Base-by-base conservation (phyloP, 2,797 vertebrate genomes). In the Astyanax mexicanus region DNA sequence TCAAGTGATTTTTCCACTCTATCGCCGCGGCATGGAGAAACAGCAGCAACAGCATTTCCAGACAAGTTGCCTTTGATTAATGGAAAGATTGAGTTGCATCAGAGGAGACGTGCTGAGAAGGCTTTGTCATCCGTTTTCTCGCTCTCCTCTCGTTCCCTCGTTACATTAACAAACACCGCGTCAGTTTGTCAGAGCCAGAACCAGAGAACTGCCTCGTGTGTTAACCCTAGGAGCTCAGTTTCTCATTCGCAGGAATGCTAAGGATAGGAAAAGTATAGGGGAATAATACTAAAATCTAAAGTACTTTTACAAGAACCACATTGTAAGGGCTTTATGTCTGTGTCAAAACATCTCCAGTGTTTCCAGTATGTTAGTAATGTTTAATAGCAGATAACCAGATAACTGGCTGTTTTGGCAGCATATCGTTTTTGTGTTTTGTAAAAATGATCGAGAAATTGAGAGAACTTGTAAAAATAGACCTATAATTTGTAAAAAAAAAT, bases 81-180 rank as follows among this genome's bases (percentile, higher is more conserved):
- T 86, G 80, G 83, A 82, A 84, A 88, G 86, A 86, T 86, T 87
- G 86, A 88, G 79, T 61, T 77, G 84, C 89, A 88, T 87, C 83
- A 80, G 86, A 89, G 82, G 80, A 80, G 87, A 88, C 86, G 72
- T 69, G 83, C 84, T 84, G 86, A 84, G 84, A 83, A 85, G 37
- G 84, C 84, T 87, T 88, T 86, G 86, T 79, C 84, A 86, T 80
- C 85, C 75, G 79, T 75, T 83, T 83, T 57, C 17, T 54, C 9
- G 27, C 72, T 78, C 72, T 29, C 76, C 77, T 75, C 77, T 83
- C 74, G 67, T 84, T 73, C 83, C 79, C 72, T 87, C 86, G 87
- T 89, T 87, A 86, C 55, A 80, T 84, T 81, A 82, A 87, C 84
- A 81, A 81, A 82, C 79, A 88, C 82, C 84, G 83, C 89, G 81